A percentile compares a stretch with the other conserved stretches of the same genome.
phyloP scores from a whole-genome alignment of 2,888 invertebrate genomes.

The Calliscelio sp. region DNA sequence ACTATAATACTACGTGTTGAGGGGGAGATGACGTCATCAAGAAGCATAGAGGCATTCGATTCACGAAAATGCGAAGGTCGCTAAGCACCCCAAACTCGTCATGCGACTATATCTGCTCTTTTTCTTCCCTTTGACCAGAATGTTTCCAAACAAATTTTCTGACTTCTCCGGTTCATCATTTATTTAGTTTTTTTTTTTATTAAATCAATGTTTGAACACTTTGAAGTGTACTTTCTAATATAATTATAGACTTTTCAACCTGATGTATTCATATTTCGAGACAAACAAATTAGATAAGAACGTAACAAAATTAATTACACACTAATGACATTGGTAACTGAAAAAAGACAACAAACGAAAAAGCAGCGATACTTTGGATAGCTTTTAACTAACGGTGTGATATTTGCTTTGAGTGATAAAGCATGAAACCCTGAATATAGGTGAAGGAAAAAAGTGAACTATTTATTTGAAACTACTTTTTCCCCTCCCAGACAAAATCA shows the following conservation, averaged over 20 bases:
- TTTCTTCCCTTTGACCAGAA: not conserved
- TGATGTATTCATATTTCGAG: no score
- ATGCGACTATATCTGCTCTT: constrained; percentile 28
- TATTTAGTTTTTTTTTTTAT: no score
- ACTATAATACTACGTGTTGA: constrained; percentile 65
- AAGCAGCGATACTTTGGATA: not conserved
- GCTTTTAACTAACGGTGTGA: not conserved
- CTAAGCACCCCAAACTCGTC: constrained; percentile 48
- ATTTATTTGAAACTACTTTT: no score
- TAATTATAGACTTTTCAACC: no score
- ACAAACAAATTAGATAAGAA: not conserved
- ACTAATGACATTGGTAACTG: not conserved
- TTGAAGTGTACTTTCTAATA: no score
- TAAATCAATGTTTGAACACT: no score
- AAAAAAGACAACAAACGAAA: not conserved
- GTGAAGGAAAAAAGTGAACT: constrained; percentile 1
- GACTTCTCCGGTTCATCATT: no score
- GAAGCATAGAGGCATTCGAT: constrained; percentile 58
- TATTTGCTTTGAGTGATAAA: not conserved
- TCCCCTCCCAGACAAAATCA: no score
- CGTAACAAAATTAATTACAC: not conserved
- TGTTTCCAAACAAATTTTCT: constrained; percentile 37
- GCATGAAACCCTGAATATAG: constrained; percentile 2
- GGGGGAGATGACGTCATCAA: constrained; percentile 64
- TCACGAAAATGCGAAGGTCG: constrained; percentile 71